A percentile compares a stretch with the other conserved stretches of the same genome.
These are phyloP conservation scores for Pocillopora meandrina DNA, from an alignment of 92 coral and sea anemone species.

Conservation along the genomic window DNA sequence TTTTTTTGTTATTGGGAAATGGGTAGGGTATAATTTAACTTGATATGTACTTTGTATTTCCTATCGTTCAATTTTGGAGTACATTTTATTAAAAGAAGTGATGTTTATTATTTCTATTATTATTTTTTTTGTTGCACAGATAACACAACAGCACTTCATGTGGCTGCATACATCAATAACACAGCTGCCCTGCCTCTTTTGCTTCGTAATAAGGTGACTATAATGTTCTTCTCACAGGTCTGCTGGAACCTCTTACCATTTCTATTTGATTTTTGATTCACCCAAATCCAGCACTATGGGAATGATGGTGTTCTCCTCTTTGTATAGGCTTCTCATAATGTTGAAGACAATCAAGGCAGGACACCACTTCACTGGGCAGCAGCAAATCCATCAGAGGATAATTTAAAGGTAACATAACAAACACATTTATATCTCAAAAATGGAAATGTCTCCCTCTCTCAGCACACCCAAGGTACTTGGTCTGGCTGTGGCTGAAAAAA, in stretches of 20 bases:
- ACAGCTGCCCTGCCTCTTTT: slow-evolving; percentile 60
- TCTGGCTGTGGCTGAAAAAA: too few relatives aligned
- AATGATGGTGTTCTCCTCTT: neutral
- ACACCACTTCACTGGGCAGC: slow-evolving; percentile 98
- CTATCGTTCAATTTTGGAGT: too few relatives aligned
- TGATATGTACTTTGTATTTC: too few relatives aligned
- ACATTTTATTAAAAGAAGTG: too few relatives aligned
- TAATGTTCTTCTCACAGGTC: neutral
- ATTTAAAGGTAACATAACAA: slow-evolving; percentile 63
- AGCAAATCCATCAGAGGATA: slow-evolving; percentile 71
- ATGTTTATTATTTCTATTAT: neutral
- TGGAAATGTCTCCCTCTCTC: neutral
- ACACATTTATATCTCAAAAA: neutral
- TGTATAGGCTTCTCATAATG: slow-evolving; percentile 67
- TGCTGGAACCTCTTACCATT: neutral
- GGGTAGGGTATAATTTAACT: too few relatives aligned
- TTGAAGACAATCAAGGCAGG: slow-evolving; percentile 81
- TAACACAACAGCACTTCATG: slow-evolving; percentile 81
- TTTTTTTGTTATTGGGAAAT: too few relatives aligned
- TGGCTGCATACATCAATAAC: slow-evolving; percentile 80
- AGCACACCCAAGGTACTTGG: neutral
- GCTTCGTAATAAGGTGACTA: slow-evolving; percentile 70
- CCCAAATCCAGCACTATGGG: neutral
- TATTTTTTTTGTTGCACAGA: slow-evolving; percentile 41
- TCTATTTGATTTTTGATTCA: neutral